Evolutionary conservation across 2,113 vertebrate species (phyloP).

Genomic region (Ramphastos sulfuratus): DNA sequence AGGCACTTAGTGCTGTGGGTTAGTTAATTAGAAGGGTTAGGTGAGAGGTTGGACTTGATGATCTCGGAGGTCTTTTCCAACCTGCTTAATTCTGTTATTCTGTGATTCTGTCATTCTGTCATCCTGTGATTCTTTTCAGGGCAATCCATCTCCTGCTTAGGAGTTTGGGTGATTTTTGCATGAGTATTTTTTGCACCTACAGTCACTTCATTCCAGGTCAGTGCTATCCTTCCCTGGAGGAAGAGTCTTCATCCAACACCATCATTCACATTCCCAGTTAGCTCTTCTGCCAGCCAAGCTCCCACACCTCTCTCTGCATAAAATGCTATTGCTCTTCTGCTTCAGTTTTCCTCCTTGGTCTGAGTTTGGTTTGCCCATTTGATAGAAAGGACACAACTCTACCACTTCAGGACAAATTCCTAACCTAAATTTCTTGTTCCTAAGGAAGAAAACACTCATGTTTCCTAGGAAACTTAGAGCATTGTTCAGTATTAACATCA

Average conservation of each 20-base stretch:
- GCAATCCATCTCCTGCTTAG: background rate
- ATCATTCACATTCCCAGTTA: background rate
- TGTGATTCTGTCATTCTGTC: too few species aligned
- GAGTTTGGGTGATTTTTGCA: background rate
- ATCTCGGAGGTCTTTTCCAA: too few species aligned
- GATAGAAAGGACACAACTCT: background rate
- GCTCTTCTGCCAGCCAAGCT: background rate
- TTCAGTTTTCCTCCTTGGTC: background rate
- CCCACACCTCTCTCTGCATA: background rate
- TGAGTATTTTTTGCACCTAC: background rate
- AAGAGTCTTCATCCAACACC: background rate
- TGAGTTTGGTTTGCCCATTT: background rate
- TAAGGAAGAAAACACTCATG: background rate
- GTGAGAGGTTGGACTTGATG: too few species aligned
- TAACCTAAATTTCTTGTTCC: background rate
- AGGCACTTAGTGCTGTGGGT: too few species aligned
- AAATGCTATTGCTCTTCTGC: background rate
- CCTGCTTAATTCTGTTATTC: too few species aligned
- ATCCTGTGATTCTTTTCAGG: too few species aligned
- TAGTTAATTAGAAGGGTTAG: too few species aligned
- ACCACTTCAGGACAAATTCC: background rate
- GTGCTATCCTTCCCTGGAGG: background rate
- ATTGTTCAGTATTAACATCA: background rate
- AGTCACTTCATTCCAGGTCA: background rate
- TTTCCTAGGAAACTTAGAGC: slow-evolving; percentile 13